Percentiles rank a stretch among this genome's conserved stretches.
These are phyloP conservation scores for Thereva nobilitata DNA, from an alignment of 2,888 invertebrate genomes.

Conservation along the genomic window DNA sequence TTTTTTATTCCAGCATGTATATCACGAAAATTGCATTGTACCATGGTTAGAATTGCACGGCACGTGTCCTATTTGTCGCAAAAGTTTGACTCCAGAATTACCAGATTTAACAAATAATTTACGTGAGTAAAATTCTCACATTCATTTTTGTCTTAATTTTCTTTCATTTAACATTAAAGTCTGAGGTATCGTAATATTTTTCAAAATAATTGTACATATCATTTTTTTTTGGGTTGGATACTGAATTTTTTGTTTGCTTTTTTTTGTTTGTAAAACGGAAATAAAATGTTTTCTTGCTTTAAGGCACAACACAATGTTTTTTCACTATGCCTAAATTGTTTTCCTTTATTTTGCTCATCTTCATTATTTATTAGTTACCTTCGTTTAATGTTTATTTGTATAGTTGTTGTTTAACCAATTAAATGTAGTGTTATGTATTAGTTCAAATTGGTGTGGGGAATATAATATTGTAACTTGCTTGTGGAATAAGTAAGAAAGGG, in stretches of 20 bases:
- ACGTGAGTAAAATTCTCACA: constrained; percentile 42
- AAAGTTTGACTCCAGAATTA: constrained; percentile 65
- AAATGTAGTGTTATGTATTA: too few relatives aligned
- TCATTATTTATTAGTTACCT: not conserved
- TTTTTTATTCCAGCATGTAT: constrained; percentile 69
- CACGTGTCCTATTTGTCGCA: constrained; percentile 94
- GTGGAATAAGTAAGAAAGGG: too few relatives aligned
- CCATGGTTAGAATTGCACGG: constrained; percentile 97
- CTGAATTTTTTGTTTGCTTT: not conserved
- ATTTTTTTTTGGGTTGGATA: constrained; percentile 6
- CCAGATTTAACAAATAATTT: constrained; percentile 49
- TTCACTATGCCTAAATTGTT: not conserved
- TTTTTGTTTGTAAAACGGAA: constrained; percentile 16
- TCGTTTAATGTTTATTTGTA: too few relatives aligned
- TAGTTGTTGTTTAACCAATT: too few relatives aligned
- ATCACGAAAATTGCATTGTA: constrained; percentile 89
- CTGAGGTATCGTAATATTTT: not conserved
- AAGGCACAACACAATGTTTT: not conserved
- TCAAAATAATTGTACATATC: constrained; percentile 3
- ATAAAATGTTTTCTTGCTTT: not conserved
- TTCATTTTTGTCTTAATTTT: not conserved
- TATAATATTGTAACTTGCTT: too few relatives aligned
- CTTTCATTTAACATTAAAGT: not conserved
- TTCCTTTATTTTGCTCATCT: not conserved
- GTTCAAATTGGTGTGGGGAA: too few relatives aligned